phyloP scores from a whole-genome alignment of 2,888 invertebrate genomes.

The Silvanus unidentatus region DNA sequence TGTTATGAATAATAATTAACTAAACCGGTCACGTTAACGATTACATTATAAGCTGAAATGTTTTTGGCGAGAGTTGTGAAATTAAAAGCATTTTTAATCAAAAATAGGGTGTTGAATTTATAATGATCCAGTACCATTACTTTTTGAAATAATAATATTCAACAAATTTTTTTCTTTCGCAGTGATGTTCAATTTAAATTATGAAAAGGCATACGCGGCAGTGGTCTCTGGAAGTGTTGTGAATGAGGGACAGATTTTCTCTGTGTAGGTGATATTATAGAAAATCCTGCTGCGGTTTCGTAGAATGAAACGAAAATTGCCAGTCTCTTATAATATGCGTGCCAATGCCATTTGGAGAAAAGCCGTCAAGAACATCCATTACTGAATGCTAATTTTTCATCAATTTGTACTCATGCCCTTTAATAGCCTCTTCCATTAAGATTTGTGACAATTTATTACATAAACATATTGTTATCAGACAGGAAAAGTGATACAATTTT shows the following conservation, averaged over 20 bases:
- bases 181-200: constrained; percentile 1
- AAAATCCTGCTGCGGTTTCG: constrained; percentile 3
- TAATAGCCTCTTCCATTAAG: constrained; percentile 14
- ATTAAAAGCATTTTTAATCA: constrained; percentile 25
- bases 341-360: constrained; percentile 22
- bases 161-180: neutral
- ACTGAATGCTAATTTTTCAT: constrained; percentile 26
- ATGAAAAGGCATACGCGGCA: neutral
- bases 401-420: constrained; percentile 20
- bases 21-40: constrained; percentile 10
- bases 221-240: neutral
- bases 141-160: constrained; percentile 2
- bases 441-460: too few relatives aligned
- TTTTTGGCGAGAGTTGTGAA: constrained; percentile 9
- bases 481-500: too few relatives aligned
- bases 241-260: neutral
- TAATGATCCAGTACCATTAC: constrained; percentile 20
- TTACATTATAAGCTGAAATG: constrained; percentile 12
- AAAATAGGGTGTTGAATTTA: constrained; percentile 21
- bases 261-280: neutral
- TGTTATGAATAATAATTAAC: constrained; percentile 2
- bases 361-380: constrained; percentile 25
- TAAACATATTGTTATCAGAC: too few relatives aligned
- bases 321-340: constrained; percentile 17
- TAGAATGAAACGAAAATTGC: constrained; percentile 12